Conservation (phyloP, 2,113 vertebrate genomes). For the Muntiacus reevesi region DNA sequence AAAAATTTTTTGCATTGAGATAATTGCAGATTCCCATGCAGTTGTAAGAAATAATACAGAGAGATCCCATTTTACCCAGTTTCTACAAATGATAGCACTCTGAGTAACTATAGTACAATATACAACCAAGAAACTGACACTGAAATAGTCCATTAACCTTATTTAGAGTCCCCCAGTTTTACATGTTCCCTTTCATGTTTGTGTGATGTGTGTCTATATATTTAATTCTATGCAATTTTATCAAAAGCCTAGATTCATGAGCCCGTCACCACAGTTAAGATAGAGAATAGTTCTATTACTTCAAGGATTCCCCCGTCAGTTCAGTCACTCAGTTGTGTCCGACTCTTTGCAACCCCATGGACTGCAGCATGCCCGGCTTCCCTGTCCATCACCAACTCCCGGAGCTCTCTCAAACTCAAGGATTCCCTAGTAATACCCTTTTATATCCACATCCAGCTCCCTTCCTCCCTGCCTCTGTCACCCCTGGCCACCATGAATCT, state of each 20-base stretch:
- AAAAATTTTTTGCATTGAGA: neutral
- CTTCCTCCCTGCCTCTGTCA: neutral
- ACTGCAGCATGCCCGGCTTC: neutral
- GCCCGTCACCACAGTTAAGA: neutral
- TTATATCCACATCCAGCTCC: neutral
- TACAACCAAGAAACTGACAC: neutral
- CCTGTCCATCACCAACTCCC: neutral
- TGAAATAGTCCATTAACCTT: neutral
- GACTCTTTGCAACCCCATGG: neutral
- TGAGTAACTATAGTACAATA: neutral
- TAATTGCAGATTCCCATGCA: neutral
- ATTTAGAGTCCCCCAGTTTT: neutral
- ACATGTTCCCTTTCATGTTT: neutral
- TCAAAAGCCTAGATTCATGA: neutral
- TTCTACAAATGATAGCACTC: neutral
- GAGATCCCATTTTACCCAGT: neutral
- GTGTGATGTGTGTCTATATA: neutral
- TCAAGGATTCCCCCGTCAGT: neutral
- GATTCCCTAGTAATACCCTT: neutral
- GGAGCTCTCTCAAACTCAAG: neutral
- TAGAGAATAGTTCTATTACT: neutral
- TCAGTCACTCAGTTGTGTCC: neutral
- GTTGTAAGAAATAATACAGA: constrained; percentile 1
- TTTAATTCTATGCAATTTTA: neutral
- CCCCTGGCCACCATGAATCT: neutral